Evolutionary conservation across 2,797 vertebrate genomes (phyloP), one percentile per base, ranked within the genome.

Genomic region (Tokudaia muenninki): DNA sequence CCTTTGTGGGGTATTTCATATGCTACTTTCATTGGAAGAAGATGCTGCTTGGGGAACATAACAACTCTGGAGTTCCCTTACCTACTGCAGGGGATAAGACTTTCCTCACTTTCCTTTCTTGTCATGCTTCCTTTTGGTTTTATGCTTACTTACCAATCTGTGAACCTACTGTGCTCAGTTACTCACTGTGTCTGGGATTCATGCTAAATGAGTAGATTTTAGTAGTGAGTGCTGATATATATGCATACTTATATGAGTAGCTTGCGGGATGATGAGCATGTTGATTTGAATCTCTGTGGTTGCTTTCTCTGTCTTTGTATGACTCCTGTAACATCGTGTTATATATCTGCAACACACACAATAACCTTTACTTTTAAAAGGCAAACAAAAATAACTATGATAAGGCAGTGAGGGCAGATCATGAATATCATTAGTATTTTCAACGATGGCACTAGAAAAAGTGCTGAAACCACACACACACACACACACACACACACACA

Each of bases 371-470:
- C 67, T 44, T 88, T 88, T 75, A 57, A 83, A 78, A 81, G 52
- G 26, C 87, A 93, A 84, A 79, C 63, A 93, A 37, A 82, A 95
- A 52, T 61, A 83, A 80, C 47, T 79, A 34, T 78, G 72, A 63
- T 87, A 59, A 95, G 92, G 37, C 37, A 88, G 5, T 79, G 31
- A 44, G 78, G 47, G 29, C 12, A 77, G 41, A 44, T 78, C 52
- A 92, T 13, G 37, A 82, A 61, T 78, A 82, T 95, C n/a, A 57
- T 87, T 93, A 70, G 22, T 91, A 91, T 91, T 95, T 96, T 91
- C 79, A 93, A 72, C 5, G 57, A 9, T 55, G 37, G 37, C 41
- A 83, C 63, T 83, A 52, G 83, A 93, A 91, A 94, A 91, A 57
- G 2, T 29, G 31, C 7, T 41, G 61, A 52, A 90, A 65, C 13